Percentiles rank a stretch among this genome's conserved stretches.
These are phyloP conservation scores for Sander lucioperca DNA, from an alignment of 2,113 vertebrate species.

Conservation along the genomic window DNA sequence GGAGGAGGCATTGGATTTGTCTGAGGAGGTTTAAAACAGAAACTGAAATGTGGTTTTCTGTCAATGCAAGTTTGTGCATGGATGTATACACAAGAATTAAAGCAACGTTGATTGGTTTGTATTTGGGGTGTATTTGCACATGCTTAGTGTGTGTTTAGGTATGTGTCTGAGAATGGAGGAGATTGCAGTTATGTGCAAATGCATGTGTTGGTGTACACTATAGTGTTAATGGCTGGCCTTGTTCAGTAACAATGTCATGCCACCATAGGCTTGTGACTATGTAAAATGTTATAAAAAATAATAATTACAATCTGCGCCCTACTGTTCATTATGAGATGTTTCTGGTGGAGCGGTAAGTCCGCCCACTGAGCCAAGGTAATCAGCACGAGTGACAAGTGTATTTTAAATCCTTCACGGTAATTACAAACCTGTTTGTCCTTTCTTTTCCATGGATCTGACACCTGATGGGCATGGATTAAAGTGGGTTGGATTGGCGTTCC, in stretches of 20 bases:
- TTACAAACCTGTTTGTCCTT: too few species aligned
- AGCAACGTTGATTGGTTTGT: not conserved
- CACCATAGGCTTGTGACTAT: too few species aligned
- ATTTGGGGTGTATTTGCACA: not conserved
- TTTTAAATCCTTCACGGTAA: too few species aligned
- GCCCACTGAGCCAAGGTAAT: too few species aligned
- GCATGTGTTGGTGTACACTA: not conserved
- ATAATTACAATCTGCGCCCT: too few species aligned
- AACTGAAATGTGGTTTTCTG: not conserved
- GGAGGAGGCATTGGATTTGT: constrained; percentile 22
- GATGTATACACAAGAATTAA: not conserved
- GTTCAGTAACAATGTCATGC: constrained; percentile 8
- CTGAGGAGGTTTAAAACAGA: constrained; percentile 16
- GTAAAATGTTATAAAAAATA: too few species aligned
- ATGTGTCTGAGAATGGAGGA: not conserved
- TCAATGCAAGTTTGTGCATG: not conserved
- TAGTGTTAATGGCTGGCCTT: constrained; percentile 5
- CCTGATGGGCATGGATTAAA: too few species aligned
- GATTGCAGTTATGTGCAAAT: constrained; percentile 14
- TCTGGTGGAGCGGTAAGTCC: too few species aligned
- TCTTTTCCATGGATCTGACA: too few species aligned
- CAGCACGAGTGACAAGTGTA: too few species aligned
- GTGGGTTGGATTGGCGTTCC: too few species aligned
- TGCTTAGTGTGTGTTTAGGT: not conserved
- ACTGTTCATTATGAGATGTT: too few species aligned